Base-by-base conservation (phyloP, 2,797 vertebrate genomes). In the Tarsius wallacei region DNA sequence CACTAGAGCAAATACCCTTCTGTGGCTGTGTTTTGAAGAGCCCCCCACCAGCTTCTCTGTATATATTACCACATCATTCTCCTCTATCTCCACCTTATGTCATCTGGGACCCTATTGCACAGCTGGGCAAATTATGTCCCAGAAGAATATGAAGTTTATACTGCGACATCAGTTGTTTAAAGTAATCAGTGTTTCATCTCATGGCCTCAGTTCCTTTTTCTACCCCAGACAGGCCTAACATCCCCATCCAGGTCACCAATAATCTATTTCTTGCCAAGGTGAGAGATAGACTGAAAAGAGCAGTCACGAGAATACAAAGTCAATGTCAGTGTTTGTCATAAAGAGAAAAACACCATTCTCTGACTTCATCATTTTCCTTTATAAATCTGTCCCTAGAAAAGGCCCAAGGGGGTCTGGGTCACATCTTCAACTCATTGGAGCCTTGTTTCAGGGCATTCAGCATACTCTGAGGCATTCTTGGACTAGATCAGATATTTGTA, bases 1-100 rank as follows among this genome's bases (percentile, higher is more conserved):
- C 3, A 1, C 55, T 28, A 0, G 15, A 51, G 19, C 1, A 4
- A 28, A 24, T 0, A 26, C 4, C 17, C 61, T 16, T 0, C 2
- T 1, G 6, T 0, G 28, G 14, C 11, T 2, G 31, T 7, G 28
- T 36, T 33, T 16, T 17, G 59, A 15, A 11, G 13, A 3, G 14
- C 19, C 28, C 53, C 24, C 53, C 2, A 7, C n/a, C 26, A 21
- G 47, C n/a, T 53, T 74, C 33, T 11, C 10, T 33, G 0, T 0
- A 0, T 10, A 2, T 7, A 7, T 1, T 0, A 24, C 2, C 31
- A 53, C 49, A 61, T 49, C 51, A 16, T 47, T 15, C 0, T 24
- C 55, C 16, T 70, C 59, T 42, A 8, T 2, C 7, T 26, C 68
- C 10, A 33, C 12, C 33, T 63, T 17, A 3, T 15, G 51, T 36